A percentile compares a stretch with the other conserved stretches of the same genome.
Evolutionary conservation across 2,888 invertebrate species (phyloP).

Genomic region (Perdita meconis): DNA sequence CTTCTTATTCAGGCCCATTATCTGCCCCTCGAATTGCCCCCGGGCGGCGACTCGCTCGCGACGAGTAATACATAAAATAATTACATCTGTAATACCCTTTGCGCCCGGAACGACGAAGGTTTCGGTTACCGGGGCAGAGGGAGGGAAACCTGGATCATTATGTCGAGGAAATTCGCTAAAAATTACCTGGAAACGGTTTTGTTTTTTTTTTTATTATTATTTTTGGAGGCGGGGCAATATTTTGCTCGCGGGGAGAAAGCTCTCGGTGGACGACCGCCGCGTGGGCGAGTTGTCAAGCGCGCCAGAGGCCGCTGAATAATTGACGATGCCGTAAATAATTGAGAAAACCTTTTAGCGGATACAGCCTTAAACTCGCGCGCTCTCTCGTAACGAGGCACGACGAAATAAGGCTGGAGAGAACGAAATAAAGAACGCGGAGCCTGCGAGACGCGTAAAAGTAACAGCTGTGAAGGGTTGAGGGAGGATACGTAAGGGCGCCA

Average conservation of each 20-base stretch:
- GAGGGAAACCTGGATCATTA: background rate
- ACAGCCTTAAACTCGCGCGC: conserved; percentile 60
- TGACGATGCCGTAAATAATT: conserved; percentile 67
- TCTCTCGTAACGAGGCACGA: conserved; percentile 52
- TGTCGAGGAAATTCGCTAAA: background rate
- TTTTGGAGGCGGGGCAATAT: background rate
- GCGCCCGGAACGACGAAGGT: background rate
- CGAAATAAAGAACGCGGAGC: conserved; percentile 37
- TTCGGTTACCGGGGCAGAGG: background rate
- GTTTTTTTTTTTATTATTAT: too few relatives aligned
- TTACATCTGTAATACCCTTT: background rate
- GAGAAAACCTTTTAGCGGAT: conserved; percentile 67
- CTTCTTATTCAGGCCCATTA: conserved; percentile 31
- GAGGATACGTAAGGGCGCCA: conserved; percentile 43
- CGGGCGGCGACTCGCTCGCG: background rate
- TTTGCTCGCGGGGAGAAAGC: conserved; percentile 3
- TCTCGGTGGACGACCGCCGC: conserved; percentile 1
- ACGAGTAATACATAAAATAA: conserved; percentile 11
- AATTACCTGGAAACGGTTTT: background rate
- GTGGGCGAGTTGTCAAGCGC: conserved; percentile 47
- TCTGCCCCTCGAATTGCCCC: conserved; percentile 9
- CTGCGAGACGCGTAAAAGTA: conserved; percentile 54
- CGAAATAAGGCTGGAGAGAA: conserved; percentile 45
- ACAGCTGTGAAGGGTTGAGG: conserved; percentile 43
- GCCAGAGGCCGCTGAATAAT: conserved; percentile 63